Percentiles rank a stretch among this genome's conserved stretches.
Conservation (phyloP, 2,797 vertebrate genomes). For the Myotis myotis region DNA sequence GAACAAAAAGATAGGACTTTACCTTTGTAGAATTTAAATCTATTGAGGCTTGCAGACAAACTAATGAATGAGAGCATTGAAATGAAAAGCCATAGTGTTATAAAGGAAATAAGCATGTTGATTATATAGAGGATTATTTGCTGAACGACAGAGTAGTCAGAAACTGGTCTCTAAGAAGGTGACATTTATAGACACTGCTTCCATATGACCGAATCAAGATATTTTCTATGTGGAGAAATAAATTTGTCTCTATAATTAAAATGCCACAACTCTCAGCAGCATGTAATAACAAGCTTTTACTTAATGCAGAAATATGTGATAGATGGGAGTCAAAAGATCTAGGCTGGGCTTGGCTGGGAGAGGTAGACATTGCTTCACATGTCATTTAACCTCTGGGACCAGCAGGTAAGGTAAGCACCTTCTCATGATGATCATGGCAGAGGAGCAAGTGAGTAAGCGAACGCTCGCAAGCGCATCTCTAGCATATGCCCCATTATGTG, state of each 20-base stretch:
- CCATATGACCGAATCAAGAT: background rate
- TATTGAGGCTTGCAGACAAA: background rate
- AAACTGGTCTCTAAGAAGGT: background rate
- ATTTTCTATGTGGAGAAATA: background rate
- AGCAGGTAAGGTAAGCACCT: background rate
- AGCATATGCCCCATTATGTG: accelerated
- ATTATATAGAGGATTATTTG: background rate
- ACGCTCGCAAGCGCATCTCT: background rate
- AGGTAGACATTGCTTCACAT: background rate
- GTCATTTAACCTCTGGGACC: background rate
- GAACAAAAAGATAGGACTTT: background rate
- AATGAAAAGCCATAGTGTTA: background rate
- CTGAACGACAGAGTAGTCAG: background rate
- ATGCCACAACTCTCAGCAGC: background rate
- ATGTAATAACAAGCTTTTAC: background rate
- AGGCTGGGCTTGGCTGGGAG: background rate
- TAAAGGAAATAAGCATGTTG: background rate
- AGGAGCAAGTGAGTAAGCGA: background rate
- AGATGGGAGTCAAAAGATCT: background rate
- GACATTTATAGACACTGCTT: background rate
- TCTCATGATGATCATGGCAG: background rate
- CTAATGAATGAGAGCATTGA: background rate
- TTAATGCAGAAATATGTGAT: background rate
- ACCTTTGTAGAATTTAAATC: background rate
- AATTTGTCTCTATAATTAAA: background rate